Evolutionary conservation across 2,797 vertebrate genomes (phyloP).

Genomic region (Microctenopoma lineatum): DNA sequence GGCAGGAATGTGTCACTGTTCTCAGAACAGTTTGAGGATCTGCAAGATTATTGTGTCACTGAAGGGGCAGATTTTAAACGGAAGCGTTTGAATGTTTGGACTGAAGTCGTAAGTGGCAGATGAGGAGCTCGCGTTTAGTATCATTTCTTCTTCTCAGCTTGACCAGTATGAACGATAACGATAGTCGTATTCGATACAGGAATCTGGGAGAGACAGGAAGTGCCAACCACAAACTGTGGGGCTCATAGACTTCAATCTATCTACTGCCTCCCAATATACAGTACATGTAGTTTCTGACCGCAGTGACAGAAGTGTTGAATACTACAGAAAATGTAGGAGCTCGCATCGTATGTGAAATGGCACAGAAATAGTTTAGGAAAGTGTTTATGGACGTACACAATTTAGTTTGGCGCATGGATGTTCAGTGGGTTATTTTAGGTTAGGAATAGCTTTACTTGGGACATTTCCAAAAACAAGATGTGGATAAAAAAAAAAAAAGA

Average conservation of each 20-base stretch:
- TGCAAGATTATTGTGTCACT: neutral
- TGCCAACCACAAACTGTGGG: too few species aligned
- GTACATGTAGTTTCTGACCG: neutral
- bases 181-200: too few species aligned
- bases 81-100: neutral
- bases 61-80: neutral
- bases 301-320: neutral
- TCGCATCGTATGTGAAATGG: neutral
- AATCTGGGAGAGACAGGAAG: too few species aligned
- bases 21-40: constrained; percentile 1
- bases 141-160: neutral
- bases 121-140: neutral
- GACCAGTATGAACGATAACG: neutral
- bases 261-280: too few species aligned
- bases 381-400: neutral
- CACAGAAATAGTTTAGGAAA: neutral
- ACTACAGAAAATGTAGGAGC: neutral
- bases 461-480: neutral
- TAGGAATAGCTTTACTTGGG: neutral
- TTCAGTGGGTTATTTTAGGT: neutral
- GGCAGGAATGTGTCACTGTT: neutral
- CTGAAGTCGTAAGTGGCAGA: neutral
- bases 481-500: neutral
- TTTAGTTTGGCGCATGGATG: neutral
- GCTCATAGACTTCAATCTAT: too few species aligned